These are phyloP conservation scores for Ferrisia virgata DNA, from an alignment of 2,888 invertebrate species.

Conservation along the genomic window DNA sequence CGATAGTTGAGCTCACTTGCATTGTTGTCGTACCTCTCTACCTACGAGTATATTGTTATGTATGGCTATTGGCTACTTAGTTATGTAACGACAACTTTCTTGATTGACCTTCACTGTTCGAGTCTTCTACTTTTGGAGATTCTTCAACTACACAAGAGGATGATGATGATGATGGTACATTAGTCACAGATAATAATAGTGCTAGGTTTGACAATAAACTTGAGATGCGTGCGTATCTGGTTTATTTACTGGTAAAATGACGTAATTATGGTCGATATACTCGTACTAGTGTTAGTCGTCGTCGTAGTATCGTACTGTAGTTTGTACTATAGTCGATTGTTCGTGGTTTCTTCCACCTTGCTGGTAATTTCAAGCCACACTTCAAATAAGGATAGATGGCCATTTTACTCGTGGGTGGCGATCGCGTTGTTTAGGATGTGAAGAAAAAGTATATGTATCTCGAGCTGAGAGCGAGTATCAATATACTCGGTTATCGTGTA, in stretches of 20 bases:
- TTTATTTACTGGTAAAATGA: slow-evolving; percentile 17
- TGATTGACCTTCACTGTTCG: slow-evolving; percentile 21
- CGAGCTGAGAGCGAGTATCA: not conserved
- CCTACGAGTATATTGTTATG: not conserved
- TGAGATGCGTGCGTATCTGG: not conserved
- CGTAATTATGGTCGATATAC: not conserved
- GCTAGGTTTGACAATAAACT: not conserved
- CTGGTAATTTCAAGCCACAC: too few species aligned
- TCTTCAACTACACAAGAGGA: not conserved
- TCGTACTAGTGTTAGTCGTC: not conserved
- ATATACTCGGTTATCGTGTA: not conserved
- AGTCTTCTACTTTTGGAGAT: not conserved
- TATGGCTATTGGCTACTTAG: not conserved
- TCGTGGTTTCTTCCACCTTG: not conserved
- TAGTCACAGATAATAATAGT: slow-evolving; percentile 20
- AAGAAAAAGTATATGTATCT: not conserved
- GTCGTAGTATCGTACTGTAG: too few species aligned
- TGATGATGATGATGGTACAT: not conserved
- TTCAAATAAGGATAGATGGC: not conserved
- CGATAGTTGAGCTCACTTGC: not conserved
- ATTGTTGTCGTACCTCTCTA: too few species aligned
- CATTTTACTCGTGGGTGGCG: not conserved
- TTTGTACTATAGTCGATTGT: not conserved
- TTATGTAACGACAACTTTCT: slow-evolving; percentile 13
- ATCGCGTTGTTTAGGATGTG: not conserved